These are phyloP conservation scores for Microtus oregoni DNA, from an alignment of 2,113 vertebrate genomes.

Conservation along the genomic window DNA sequence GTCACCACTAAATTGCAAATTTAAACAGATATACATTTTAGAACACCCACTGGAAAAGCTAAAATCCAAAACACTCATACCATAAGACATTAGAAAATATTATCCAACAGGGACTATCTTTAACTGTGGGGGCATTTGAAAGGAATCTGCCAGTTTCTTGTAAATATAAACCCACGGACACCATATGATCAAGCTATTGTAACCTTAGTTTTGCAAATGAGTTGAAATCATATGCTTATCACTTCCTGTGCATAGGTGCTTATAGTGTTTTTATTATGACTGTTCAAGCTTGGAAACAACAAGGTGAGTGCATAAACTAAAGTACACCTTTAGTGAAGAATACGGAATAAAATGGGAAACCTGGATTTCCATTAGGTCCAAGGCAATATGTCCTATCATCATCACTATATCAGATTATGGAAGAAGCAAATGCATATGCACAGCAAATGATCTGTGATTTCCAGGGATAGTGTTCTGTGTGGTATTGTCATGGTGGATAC, in stretches of 20 bases:
- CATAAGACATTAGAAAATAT: not conserved
- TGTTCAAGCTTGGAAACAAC: not conserved
- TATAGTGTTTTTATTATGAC: not conserved
- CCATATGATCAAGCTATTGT: not conserved
- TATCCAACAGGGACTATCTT: not conserved
- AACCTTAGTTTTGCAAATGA: not conserved
- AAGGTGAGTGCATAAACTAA: not conserved
- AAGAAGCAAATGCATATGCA: not conserved
- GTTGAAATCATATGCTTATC: not conserved
- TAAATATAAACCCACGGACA: not conserved
- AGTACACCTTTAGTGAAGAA: not conserved
- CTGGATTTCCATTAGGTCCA: not conserved
- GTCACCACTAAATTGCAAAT: not conserved
- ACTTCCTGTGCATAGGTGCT: too few relatives aligned
- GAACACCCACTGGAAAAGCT: not conserved
- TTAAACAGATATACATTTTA: not conserved
- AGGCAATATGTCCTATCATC: not conserved
- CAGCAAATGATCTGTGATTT: not conserved
- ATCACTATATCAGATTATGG: not conserved
- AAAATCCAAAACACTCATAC: not conserved
- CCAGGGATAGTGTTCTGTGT: not conserved
- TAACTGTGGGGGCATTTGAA: not conserved
- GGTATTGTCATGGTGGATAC: not conserved
- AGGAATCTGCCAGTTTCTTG: not conserved
- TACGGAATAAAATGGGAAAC: not conserved